A percentile compares a stretch with the other conserved stretches of the same genome.
phyloP scores from a whole-genome alignment of 2,113 vertebrate genomes.

The Brienomyrus longianalis region DNA sequence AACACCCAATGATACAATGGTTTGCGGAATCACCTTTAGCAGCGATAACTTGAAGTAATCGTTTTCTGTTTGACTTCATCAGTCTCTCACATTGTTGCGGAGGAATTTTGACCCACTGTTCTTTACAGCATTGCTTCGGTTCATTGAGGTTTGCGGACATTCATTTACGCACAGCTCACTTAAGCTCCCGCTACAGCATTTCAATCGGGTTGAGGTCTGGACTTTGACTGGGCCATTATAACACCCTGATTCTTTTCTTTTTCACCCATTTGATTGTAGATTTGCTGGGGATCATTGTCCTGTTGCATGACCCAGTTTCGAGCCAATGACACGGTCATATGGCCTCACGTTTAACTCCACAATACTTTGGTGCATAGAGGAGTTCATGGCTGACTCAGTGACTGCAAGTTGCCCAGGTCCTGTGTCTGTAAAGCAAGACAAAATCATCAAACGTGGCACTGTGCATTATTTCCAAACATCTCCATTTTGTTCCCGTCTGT shows the following conservation, averaged over 20 bases:
- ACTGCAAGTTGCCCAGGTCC: neutral
- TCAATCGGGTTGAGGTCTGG: neutral
- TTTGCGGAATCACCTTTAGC: neutral
- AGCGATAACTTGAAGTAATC: neutral
- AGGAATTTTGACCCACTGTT: neutral
- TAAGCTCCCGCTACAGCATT: neutral
- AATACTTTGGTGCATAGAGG: neutral
- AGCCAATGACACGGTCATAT: neutral
- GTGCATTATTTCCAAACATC: too few species aligned
- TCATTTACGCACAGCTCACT: neutral
- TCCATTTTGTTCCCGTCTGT: neutral
- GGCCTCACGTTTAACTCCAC: neutral
- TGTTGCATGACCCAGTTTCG: neutral
- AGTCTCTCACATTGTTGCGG: neutral
- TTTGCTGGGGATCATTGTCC: neutral
- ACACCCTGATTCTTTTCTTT: neutral
- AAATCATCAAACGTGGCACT: too few species aligned
- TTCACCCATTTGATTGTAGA: neutral
- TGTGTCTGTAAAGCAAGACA: neutral
- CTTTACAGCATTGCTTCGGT: neutral
- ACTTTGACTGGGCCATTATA: neutral
- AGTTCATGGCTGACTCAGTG: neutral
- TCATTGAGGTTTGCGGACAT: neutral
- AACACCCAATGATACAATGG: neutral
- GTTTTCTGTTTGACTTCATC: neutral